Conservation (phyloP, 2,113 vertebrate species). For the Ptychochromis oligacanthus region DNA sequence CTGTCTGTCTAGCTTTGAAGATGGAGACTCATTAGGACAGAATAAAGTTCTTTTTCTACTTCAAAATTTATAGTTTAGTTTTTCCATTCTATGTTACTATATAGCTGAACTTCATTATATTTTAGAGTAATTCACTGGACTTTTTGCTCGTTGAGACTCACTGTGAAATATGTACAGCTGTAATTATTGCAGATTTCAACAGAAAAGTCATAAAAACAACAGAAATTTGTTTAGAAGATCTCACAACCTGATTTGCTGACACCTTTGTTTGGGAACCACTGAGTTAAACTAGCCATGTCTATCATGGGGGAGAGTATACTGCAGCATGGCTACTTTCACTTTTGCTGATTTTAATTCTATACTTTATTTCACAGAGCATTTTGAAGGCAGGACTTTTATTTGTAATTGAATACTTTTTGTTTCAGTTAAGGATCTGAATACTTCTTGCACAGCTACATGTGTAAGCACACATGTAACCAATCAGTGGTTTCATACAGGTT, state of each 20-base stretch:
- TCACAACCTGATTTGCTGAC: no score
- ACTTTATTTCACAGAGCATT: neutral
- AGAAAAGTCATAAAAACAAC: no score
- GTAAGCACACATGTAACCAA: neutral
- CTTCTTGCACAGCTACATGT: neutral
- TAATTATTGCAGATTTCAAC: no score
- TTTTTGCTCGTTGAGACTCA: neutral
- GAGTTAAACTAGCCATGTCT: no score
- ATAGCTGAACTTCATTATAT: fast-evolving
- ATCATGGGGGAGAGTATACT: neutral
- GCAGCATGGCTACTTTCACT: neutral
- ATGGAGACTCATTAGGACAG: no score
- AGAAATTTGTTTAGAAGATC: no score
- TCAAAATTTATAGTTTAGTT: no score
- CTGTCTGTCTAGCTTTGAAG: no score
- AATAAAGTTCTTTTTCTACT: no score
- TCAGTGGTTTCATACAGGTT: neutral
- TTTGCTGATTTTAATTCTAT: neutral
- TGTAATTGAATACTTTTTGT: neutral
- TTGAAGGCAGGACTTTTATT: neutral
- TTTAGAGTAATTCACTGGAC: neutral
- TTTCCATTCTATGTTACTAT: fast-evolving
- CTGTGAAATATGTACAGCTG: no score
- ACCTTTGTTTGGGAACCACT: no score
- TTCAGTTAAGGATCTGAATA: neutral